Percentiles rank a stretch among this genome's conserved stretches.
Evolutionary conservation across 2,797 vertebrate genomes (phyloP).

Genomic region (Neosilurus mollespiculum): DNA sequence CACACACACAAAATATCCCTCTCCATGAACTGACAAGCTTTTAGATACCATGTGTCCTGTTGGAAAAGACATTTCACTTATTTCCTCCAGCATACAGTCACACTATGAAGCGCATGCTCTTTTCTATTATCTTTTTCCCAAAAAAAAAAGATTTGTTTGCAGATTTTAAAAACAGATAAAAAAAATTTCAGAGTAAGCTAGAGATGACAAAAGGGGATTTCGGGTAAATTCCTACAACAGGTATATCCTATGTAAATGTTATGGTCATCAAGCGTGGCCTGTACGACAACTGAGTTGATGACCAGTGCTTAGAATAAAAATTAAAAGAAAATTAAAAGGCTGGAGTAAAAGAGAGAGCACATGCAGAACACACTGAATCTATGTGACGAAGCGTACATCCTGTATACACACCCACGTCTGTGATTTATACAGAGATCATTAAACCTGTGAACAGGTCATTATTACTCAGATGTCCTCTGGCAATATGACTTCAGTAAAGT

Average conservation of each 20-base stretch:
- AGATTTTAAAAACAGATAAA: not conserved
- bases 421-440: slow-evolving; percentile 6
- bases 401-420: not conserved
- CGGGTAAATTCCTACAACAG: not conserved
- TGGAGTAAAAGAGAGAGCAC: not conserved
- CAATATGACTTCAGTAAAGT: not conserved
- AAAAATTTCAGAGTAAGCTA: not conserved
- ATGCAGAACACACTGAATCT: not conserved
- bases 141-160: too few species aligned
- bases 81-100: not conserved
- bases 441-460: not conserved
- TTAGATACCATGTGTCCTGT: not conserved
- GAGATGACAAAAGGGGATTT: not conserved
- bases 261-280: too few species aligned
- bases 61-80: too few species aligned
- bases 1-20: too few species aligned
- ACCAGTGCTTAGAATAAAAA: not conserved
- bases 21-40: not conserved
- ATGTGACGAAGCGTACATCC: not conserved
- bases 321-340: not conserved
- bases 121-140: not conserved
- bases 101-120: not conserved
- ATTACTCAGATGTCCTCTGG: not conserved
- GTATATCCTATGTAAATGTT: not conserved
- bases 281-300: not conserved